Conservation (phyloP, 2,888 invertebrate genomes). For the Agapostemon virescens region DNA sequence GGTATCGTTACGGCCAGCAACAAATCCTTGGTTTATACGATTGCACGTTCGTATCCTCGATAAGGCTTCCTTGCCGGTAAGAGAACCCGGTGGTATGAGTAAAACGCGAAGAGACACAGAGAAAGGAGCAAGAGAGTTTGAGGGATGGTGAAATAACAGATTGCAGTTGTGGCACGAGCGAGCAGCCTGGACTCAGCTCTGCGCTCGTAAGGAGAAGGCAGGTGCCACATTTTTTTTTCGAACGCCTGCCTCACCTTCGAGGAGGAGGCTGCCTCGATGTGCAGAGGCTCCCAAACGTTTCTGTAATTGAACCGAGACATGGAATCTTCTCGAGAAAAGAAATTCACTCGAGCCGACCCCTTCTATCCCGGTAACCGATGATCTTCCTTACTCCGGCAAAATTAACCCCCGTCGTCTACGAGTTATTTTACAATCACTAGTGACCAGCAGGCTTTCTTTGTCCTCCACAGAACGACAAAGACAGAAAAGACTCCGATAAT, state of each 20-base stretch:
- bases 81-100: slow-evolving; percentile 33
- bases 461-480: no score
- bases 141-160: slow-evolving; percentile 72
- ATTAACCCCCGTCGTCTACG: no score
- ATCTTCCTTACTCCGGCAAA: no score
- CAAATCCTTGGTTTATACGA: slow-evolving; percentile 58
- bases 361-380: no score
- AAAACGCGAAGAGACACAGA: slow-evolving; percentile 53
- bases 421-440: no score
- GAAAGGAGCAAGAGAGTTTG: slow-evolving; percentile 52
- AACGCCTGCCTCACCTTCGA: slow-evolving; percentile 66
- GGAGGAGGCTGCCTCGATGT: slow-evolving; percentile 61
- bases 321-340: slow-evolving; percentile 25
- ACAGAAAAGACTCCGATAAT: no score
- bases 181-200: slow-evolving; percentile 68
- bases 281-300: slow-evolving; percentile 68
- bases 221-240: slow-evolving; percentile 75
- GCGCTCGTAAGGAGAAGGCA: slow-evolving; percentile 72
- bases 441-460: no score
- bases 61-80: slow-evolving; percentile 47
- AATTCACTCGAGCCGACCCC: neutral
- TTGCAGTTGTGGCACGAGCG: slow-evolving; percentile 75
- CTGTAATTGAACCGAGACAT: slow-evolving; percentile 34
- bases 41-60: slow-evolving; percentile 57
- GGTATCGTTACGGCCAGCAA: slow-evolving; percentile 47